Percentiles rank a stretch among this genome's conserved stretches.
These are phyloP conservation scores for Xenopus laevis DNA, from an alignment of 2,113 vertebrate genomes.

Conservation along the genomic window DNA sequence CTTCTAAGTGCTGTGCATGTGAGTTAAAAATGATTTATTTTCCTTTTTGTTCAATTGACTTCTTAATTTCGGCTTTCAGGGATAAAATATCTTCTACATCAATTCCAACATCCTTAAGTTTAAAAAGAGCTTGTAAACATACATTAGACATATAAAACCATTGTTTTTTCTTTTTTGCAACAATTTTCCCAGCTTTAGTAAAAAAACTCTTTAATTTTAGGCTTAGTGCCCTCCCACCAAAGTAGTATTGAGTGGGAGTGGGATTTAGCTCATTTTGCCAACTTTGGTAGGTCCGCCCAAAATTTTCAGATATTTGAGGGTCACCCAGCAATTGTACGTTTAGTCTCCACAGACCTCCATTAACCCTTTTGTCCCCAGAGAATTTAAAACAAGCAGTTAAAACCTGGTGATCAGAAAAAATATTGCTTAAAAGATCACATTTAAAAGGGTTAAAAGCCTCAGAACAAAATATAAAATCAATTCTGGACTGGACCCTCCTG, in stretches of 20 bases:
- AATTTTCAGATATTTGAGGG: neutral
- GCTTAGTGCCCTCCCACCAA: neutral
- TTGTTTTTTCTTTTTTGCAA: neutral
- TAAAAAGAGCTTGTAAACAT: neutral
- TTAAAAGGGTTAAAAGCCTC: neutral
- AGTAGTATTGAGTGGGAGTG: neutral
- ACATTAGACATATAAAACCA: neutral
- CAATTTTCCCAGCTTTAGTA: neutral
- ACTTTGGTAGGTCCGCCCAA: neutral
- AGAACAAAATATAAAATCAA: neutral
- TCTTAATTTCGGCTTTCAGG: neutral
- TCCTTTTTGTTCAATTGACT: neutral
- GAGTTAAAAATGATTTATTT: neutral
- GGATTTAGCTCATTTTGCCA: neutral
- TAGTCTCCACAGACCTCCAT: neutral
- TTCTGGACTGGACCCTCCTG: too few relatives aligned
- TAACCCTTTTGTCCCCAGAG: neutral
- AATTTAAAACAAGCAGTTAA: too few relatives aligned
- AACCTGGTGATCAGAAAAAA: too few relatives aligned
- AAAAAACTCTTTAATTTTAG: neutral
- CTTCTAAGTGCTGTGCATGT: neutral
- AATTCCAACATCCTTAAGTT: neutral
- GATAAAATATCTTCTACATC: neutral
- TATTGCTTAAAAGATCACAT: neutral
- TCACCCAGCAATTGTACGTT: neutral